Conservation (phyloP, 2,113 vertebrate genomes). For the Scartelaos histophorus region DNA sequence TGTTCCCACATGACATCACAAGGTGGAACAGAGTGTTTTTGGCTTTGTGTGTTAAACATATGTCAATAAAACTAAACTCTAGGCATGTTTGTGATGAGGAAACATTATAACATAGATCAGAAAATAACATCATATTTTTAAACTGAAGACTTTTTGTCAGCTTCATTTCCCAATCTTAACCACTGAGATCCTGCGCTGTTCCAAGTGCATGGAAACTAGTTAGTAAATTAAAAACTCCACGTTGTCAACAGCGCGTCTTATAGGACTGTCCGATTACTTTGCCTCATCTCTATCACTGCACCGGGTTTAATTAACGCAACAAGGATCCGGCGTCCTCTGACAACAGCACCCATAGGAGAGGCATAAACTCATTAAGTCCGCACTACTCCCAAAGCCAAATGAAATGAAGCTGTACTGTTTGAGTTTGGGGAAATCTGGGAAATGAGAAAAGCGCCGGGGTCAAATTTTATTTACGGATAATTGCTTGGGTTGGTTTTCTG, state of each 20-base stretch:
- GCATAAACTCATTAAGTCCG: constrained; percentile 68
- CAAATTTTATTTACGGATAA: constrained; percentile 50
- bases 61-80: too few relatives aligned
- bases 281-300: constrained; percentile 40
- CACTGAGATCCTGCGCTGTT: constrained; percentile 20
- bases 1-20: too few relatives aligned
- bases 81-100: too few relatives aligned
- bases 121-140: too few relatives aligned
- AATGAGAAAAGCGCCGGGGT: constrained; percentile 52
- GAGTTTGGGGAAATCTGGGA: constrained; percentile 63
- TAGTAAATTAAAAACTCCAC: constrained; percentile 63
- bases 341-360: constrained; percentile 65
- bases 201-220: constrained; percentile 55
- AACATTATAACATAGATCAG: too few relatives aligned
- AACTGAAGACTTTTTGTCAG: background rate
- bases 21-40: too few relatives aligned
- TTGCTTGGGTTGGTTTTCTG: constrained; percentile 46
- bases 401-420: constrained; percentile 58
- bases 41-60: too few relatives aligned
- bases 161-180: constrained; percentile 25
- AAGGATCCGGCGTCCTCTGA: constrained; percentile 66
- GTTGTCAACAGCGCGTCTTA: constrained; percentile 51
- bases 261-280: constrained; percentile 25
- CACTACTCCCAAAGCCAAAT: constrained; percentile 38
- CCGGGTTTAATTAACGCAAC: constrained; percentile 71